Evolutionary conservation across 2,113 vertebrate species (phyloP).

Genomic region (Phrynosoma blainvillii): DNA sequence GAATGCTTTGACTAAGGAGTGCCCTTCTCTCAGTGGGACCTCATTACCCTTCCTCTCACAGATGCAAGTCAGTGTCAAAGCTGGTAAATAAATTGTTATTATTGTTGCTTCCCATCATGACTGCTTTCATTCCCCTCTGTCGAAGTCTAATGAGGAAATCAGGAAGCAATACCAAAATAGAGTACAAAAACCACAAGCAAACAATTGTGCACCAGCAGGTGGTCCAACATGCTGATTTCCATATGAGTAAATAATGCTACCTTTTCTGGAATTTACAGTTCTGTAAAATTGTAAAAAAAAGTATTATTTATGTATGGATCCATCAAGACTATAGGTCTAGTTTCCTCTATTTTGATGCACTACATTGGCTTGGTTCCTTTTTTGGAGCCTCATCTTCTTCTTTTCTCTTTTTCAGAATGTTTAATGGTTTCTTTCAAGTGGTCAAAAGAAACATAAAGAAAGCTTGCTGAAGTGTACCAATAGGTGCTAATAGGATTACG

Average conservation of each 20-base stretch:
- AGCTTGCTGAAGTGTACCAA: slow-evolving; percentile 22
- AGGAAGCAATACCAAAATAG: no score
- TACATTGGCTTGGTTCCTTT: not conserved
- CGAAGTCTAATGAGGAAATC: no score
- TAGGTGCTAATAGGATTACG: not conserved
- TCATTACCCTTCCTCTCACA: no score
- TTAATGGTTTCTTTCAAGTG: not conserved
- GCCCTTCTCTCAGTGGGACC: no score
- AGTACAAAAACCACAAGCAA: no score
- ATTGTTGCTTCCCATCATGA: no score
- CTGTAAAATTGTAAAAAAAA: not conserved
- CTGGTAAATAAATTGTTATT: no score
- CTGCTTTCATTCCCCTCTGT: no score
- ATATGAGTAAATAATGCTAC: not conserved
- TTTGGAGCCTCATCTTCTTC: not conserved
- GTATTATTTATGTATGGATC: not conserved
- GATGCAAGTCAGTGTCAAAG: no score
- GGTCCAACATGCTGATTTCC: not conserved
- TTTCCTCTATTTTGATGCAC: not conserved
- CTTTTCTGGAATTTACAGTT: not conserved
- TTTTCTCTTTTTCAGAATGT: not conserved
- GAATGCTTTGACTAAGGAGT: no score
- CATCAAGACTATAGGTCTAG: not conserved
- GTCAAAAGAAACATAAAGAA: slow-evolving; percentile 4
- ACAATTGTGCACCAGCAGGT: not conserved